Base-by-base conservation (phyloP, 2,888 invertebrate genomes). In the Lochmaea crataegi region DNA sequence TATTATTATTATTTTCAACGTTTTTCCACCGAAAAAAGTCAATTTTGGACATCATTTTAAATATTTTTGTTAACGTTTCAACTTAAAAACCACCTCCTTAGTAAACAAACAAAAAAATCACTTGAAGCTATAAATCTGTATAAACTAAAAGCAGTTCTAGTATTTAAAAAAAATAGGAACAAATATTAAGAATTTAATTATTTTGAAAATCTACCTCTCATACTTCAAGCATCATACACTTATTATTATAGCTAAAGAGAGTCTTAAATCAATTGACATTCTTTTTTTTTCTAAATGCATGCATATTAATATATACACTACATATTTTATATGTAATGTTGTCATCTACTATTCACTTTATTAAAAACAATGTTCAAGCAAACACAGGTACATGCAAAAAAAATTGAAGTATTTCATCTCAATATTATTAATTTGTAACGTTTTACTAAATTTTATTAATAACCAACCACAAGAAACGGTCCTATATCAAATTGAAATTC, bases 181-280 rank as follows among this genome's bases (percentile, higher is more conserved):
- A 51, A 65, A 66, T 56, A 32, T 32, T 2, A 32, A 32, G 32
- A 26, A 26, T 26, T 26, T 26, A 26, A 26, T 26, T 32, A 32
- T 51, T 51, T 51, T 38, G 11, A 65, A 51, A 68, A 68, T 61
- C 48, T 61, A 38, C 26, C 10, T 38, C 22, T 16, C 38, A 38
- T 32, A 38, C 2, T 41, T 48, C 48, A 60, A 60, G 9, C 60
- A 48, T 66, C n/a, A 7, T n/a, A 41, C 41, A 51, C 61, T 32
- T 68, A 61, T 16, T 48, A 58, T 18, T n/a, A n/a, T n/a, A n/a
- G n/a, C 61, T 53, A 70, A 14, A 48, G 48, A 79, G 77, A 79
- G 77, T 79, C 79, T 79, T 75, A 78, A 75, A 78, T 77, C 68
- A 79, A 79, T 79, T 79, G 79, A 79, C 79, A 75, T 70, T 75